These are phyloP conservation scores for Probosciger aterrimus DNA, from an alignment of 2,113 vertebrate genomes.

Conservation along the genomic window DNA sequence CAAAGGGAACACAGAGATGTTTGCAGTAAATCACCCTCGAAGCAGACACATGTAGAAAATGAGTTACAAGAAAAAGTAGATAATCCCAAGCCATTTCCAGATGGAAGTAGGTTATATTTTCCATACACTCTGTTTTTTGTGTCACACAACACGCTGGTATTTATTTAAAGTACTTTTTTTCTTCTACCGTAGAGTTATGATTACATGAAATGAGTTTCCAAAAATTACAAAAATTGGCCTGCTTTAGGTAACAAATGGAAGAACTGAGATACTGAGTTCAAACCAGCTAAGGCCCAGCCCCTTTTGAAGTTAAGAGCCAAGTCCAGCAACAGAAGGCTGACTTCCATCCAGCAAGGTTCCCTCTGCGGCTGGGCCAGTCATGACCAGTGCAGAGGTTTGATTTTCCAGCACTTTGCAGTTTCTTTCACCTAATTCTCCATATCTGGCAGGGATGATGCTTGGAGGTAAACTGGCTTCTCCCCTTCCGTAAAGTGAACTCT, in stretches of 20 bases:
- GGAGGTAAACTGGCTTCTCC: neutral
- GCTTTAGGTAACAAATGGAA: slow-evolving; percentile 52
- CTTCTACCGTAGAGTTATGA: neutral
- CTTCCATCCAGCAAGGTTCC: neutral
- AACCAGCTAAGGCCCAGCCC: neutral
- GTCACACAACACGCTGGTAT: slow-evolving; percentile 48
- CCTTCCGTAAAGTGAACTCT: neutral
- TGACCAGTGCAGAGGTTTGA: neutral
- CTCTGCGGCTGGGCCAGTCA: neutral
- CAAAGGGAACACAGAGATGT: slow-evolving; percentile 48
- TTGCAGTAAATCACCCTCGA: slow-evolving; percentile 58
- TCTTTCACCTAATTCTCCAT: neutral
- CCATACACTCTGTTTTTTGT: slow-evolving; percentile 47
- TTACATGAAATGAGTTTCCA: slow-evolving; percentile 39
- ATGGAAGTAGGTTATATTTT: slow-evolving; percentile 63
- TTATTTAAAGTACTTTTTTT: slow-evolving; percentile 53
- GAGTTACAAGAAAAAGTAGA: slow-evolving; percentile 59
- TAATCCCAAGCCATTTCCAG: slow-evolving; percentile 60
- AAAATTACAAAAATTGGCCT: slow-evolving; percentile 51
- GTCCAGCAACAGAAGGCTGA: neutral
- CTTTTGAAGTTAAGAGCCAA: neutral
- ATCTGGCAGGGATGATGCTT: neutral
- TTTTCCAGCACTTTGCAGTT: neutral
- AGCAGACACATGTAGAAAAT: slow-evolving; percentile 44
- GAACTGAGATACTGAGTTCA: slow-evolving; percentile 36